These are phyloP conservation scores for Abrostola tripartita DNA, from an alignment of 2,888 invertebrate genomes.

Conservation along the genomic window DNA sequence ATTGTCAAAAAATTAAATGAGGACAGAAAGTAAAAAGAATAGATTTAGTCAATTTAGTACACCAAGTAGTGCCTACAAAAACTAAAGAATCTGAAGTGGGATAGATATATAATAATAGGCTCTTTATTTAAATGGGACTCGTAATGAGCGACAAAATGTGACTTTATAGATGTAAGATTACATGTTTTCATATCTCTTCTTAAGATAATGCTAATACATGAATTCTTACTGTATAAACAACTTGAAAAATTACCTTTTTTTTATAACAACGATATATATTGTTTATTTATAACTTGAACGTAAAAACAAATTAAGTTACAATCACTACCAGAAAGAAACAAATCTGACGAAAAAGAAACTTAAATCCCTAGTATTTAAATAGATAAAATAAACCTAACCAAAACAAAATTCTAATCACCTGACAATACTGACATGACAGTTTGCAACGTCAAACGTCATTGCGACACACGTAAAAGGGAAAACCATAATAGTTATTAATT, in stretches of 20 bases:
- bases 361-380: constrained; percentile 26
- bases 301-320: not conserved
- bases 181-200: not conserved
- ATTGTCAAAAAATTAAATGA: too few relatives aligned
- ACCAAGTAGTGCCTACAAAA: too few relatives aligned
- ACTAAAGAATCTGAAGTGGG: too few relatives aligned
- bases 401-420: constrained; percentile 44
- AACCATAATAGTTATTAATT: constrained; percentile 32
- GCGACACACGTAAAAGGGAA: constrained; percentile 57
- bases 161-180: not conserved
- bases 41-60: too few relatives aligned
- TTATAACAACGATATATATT: not conserved
- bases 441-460: constrained; percentile 40
- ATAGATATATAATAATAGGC: too few relatives aligned
- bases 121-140: too few relatives aligned
- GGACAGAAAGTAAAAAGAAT: too few relatives aligned
- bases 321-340: not conserved
- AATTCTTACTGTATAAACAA: too few relatives aligned
- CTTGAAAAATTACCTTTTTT: too few relatives aligned
- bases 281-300: too few relatives aligned
- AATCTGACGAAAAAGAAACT: not conserved
- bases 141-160: too few relatives aligned
- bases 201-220: too few relatives aligned
- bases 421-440: constrained; percentile 38
- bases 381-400: not conserved